Percentiles rank a stretch among this genome's conserved stretches.
phyloP scores from a whole-genome alignment of 2,113 vertebrate species.

The Oxyruncus cristatus region DNA sequence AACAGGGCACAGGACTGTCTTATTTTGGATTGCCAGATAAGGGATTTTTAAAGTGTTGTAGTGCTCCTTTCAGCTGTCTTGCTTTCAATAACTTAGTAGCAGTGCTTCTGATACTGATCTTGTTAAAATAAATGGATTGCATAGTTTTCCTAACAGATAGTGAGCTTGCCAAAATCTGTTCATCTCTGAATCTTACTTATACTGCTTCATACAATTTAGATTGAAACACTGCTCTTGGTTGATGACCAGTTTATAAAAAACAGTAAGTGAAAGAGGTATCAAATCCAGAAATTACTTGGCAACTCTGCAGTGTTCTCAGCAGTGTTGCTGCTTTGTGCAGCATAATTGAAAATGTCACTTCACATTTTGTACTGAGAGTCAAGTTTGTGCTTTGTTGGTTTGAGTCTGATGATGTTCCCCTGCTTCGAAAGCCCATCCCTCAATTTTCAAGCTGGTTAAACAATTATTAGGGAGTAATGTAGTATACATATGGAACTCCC shows the following conservation, averaged over 20 bases:
- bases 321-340: background rate
- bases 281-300: slow-evolving; percentile 37
- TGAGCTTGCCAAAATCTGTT: background rate
- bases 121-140: background rate
- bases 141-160: background rate
- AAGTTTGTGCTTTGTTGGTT: background rate
- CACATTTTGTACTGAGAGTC: background rate
- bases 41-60: background rate
- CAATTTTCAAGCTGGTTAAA: background rate
- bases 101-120: background rate
- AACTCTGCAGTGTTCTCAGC: slow-evolving; percentile 3
- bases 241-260: background rate
- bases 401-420: background rate
- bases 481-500: background rate
- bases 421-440: background rate
- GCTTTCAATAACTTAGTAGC: background rate
- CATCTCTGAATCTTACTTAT: background rate
- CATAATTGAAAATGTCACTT: slow-evolving; percentile 14
- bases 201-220: background rate
- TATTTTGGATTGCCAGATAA: background rate
- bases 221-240: background rate
- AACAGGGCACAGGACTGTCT: background rate
- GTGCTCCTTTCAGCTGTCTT: background rate
- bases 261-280: background rate
- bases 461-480: background rate